These are phyloP conservation scores for Chlorops oryzae DNA, from an alignment of 1,140 invertebrate species.

Conservation along the genomic window DNA sequence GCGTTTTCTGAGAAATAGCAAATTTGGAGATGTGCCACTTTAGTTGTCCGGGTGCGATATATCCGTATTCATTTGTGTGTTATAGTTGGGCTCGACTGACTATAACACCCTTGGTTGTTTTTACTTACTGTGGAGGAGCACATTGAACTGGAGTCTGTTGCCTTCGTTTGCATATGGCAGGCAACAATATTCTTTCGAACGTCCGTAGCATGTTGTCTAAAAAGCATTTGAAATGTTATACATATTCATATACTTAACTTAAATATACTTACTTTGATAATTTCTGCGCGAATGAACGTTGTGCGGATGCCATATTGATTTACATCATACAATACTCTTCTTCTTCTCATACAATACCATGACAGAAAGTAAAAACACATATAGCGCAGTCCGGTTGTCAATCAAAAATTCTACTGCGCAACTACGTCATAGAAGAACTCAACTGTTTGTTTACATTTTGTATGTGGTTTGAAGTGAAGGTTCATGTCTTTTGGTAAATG, in stretches of 20 bases:
- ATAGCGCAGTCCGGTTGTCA: too few relatives aligned
- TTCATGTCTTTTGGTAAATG: too few relatives aligned
- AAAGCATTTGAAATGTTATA: constrained; percentile 22
- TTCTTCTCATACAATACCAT: not conserved
- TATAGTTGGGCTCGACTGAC: too few relatives aligned
- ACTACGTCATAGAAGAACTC: too few relatives aligned
- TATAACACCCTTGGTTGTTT: not conserved
- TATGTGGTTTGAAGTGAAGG: too few relatives aligned
- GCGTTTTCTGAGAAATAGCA: too few relatives aligned
- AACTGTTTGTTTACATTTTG: too few relatives aligned
- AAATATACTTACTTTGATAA: constrained; percentile 59
- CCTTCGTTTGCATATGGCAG: constrained; percentile 45
- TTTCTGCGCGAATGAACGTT: constrained; percentile 74
- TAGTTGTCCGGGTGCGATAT: too few relatives aligned
- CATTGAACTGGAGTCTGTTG: constrained; percentile 53
- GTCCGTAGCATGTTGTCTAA: constrained; percentile 69
- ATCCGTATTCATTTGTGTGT: too few relatives aligned
- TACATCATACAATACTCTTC: not conserved
- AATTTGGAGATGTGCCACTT: too few relatives aligned
- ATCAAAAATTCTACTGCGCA: too few relatives aligned
- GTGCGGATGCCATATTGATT: constrained; percentile 54
- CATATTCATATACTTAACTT: not conserved
- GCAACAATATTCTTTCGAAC: constrained; percentile 66
- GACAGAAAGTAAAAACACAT: too few relatives aligned
- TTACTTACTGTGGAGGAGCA: constrained; percentile 56